phyloP scores from a whole-genome alignment of 1,140 invertebrate genomes.

The Heliconius hewitsoni region DNA sequence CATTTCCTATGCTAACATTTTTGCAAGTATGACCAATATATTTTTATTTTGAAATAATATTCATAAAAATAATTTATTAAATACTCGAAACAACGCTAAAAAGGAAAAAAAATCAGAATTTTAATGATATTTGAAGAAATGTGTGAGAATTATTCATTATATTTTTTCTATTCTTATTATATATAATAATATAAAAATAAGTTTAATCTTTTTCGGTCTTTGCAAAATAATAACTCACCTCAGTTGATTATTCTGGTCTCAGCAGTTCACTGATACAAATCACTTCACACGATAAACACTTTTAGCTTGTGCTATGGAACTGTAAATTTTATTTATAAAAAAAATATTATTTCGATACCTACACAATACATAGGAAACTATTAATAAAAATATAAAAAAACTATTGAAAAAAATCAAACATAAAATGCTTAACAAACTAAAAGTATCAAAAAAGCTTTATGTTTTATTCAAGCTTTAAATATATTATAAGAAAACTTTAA shows the following conservation, averaged over 20 bases:
- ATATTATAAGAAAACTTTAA: neutral
- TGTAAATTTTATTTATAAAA: neutral
- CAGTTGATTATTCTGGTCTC: neutral
- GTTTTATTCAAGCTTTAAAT: neutral
- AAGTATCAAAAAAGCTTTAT: neutral
- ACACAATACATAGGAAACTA: neutral
- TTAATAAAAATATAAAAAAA: neutral
- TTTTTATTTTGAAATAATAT: too few species aligned
- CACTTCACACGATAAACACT: conserved; percentile 7
- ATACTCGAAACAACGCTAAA: too few species aligned
- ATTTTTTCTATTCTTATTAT: too few species aligned
- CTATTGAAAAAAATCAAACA: neutral
- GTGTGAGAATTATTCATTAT: too few species aligned
- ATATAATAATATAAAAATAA: too few species aligned
- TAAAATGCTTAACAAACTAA: neutral
- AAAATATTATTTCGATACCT: neutral
- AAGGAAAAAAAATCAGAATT: too few species aligned
- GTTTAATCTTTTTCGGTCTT: too few species aligned
- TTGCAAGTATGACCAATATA: too few species aligned
- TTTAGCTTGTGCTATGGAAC: neutral
- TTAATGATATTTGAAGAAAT: too few species aligned
- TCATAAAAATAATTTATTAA: too few species aligned
- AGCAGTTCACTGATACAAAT: conserved; percentile 9
- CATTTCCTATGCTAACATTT: too few species aligned
- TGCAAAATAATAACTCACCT: neutral